Conservation (phyloP, 2,888 invertebrate species). For the Sisyra nigra region DNA sequence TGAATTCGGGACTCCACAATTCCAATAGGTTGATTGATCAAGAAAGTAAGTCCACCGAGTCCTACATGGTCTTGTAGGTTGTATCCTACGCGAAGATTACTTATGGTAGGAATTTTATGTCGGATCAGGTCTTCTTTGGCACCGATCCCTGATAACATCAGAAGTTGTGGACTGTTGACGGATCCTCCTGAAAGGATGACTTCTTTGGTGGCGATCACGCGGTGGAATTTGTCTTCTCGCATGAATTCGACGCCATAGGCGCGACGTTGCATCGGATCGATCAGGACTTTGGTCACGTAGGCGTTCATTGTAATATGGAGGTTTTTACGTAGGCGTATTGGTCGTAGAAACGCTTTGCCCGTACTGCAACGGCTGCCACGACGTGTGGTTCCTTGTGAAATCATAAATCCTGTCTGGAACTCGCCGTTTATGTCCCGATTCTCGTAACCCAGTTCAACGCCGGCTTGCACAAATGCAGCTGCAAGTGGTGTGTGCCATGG, state of each 20-base stretch:
- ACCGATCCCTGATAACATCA: conserved; percentile 87
- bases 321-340: conserved; percentile 63
- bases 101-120: conserved; percentile 60
- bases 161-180: conserved; percentile 81
- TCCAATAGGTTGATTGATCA: conserved; percentile 61
- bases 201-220: conserved; percentile 63
- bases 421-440: conserved; percentile 80
- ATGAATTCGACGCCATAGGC: conserved; percentile 74
- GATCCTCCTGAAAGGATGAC: conserved; percentile 84
- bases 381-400: conserved; percentile 53
- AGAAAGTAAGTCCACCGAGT: conserved; percentile 68
- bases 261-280: conserved; percentile 54
- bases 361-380: conserved; percentile 77
- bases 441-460: conserved; percentile 68
- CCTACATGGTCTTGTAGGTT: conserved; percentile 86
- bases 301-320: conserved; percentile 72
- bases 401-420: conserved; percentile 76
- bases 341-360: conserved; percentile 72
- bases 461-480: conserved; percentile 66
- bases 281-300: conserved; percentile 58
- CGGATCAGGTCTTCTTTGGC: conserved; percentile 54
- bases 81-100: conserved; percentile 67
- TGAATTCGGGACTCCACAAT: conserved; percentile 67
- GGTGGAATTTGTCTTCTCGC: conserved; percentile 51
- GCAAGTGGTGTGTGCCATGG: conserved; percentile 75